These are phyloP conservation scores for Asarcornis scutulata DNA, from an alignment of 2,113 vertebrate genomes.

Conservation along the genomic window DNA sequence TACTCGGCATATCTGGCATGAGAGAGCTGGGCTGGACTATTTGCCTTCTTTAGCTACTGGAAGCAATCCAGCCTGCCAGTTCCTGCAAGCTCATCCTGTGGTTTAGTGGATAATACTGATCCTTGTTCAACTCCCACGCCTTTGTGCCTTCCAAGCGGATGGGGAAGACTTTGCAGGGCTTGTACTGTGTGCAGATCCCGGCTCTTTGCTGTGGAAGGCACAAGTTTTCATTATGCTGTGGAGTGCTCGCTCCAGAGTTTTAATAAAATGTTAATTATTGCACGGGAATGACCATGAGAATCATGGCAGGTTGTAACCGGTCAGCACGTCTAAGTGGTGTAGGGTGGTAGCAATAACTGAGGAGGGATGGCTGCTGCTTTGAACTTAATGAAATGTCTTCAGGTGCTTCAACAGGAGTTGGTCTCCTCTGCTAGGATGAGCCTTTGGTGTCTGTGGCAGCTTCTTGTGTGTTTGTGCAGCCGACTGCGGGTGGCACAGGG, in stretches of 20 bases:
- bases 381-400: background rate
- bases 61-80: slow-evolving; percentile 34
- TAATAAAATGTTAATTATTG: background rate
- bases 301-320: background rate
- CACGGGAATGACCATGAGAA: background rate
- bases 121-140: slow-evolving; percentile 54
- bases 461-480: background rate
- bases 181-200: background rate
- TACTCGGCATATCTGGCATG: background rate
- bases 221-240: background rate
- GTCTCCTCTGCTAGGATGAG: background rate
- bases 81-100: slow-evolving; percentile 40
- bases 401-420: background rate
- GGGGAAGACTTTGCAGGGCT: background rate
- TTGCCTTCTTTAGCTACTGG: slow-evolving; percentile 33
- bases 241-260: background rate
- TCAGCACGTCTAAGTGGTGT: background rate
- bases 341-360: background rate
- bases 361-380: background rate
- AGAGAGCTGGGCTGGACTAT: background rate
- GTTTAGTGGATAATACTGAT: slow-evolving; percentile 40
- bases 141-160: background rate
- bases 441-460: background rate
- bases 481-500: background rate
- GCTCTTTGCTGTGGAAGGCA: background rate